Conservation (phyloP, 2,797 vertebrate species). For the Distichodus sexfasciatus region DNA sequence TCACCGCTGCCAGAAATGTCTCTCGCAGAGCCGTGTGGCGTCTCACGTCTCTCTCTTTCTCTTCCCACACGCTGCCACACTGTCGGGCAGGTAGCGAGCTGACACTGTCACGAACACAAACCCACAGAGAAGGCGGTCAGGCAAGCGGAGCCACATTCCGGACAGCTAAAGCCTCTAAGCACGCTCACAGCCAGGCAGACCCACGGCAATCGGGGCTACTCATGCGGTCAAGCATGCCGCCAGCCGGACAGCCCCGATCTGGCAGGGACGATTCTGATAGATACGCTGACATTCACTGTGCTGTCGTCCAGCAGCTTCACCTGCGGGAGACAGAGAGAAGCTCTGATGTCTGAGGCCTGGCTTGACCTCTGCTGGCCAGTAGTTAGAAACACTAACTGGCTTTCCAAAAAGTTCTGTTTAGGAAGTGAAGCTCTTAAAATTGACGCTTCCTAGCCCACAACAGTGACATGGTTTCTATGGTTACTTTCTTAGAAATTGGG, state of each 20-base stretch:
- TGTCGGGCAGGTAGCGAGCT: slow-evolving; percentile 39
- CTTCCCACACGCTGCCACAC: slow-evolving; percentile 14
- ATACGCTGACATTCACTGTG: slow-evolving; percentile 33
- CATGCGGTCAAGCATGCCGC: slow-evolving; percentile 34
- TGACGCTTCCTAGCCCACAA: not conserved
- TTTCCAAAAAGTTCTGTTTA: not conserved
- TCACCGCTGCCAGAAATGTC: too few relatives aligned
- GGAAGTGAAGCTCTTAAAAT: not conserved
- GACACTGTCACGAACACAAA: slow-evolving; percentile 37
- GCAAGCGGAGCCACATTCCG: slow-evolving; percentile 10
- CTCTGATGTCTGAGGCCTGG: not conserved
- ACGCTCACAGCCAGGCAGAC: slow-evolving; percentile 8
- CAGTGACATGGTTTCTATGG: not conserved
- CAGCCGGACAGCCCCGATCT: not conserved
- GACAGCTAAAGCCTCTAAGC: slow-evolving; percentile 42
- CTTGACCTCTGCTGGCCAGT: not conserved
- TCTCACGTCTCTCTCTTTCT: slow-evolving; percentile 1
- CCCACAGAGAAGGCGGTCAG: slow-evolving; percentile 32
- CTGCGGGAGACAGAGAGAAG: not conserved
- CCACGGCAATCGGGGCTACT: slow-evolving; percentile 26
- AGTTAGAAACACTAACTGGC: not conserved
- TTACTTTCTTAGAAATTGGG: not conserved
- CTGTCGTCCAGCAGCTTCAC: slow-evolving; percentile 15
- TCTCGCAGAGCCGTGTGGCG: too few relatives aligned
- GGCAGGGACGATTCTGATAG: slow-evolving; percentile 25